These are phyloP conservation scores for Pteronura brasiliensis DNA, from an alignment of 2,113 vertebrate genomes.

Conservation along the genomic window DNA sequence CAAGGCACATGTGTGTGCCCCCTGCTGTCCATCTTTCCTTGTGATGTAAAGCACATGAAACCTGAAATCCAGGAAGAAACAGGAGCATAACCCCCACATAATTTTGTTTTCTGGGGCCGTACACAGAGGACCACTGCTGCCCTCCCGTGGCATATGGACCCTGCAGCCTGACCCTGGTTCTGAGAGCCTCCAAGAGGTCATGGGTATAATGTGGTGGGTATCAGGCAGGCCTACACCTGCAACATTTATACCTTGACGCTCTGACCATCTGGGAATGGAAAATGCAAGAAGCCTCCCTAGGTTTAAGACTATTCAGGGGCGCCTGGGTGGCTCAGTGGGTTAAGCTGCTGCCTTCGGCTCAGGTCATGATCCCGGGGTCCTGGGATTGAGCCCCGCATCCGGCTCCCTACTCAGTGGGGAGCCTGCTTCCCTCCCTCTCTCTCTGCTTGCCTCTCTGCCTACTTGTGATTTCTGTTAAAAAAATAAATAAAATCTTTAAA, in stretches of 20 bases:
- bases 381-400: too few species aligned
- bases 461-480: too few species aligned
- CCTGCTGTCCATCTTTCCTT: rapidly evolving
- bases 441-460: too few species aligned
- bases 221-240: not conserved
- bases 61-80: not conserved
- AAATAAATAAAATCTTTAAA: too few species aligned
- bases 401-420: too few species aligned
- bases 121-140: not conserved
- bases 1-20: rapidly evolving
- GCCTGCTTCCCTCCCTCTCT: too few species aligned
- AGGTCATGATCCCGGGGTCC: too few species aligned
- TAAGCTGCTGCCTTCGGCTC: too few species aligned
- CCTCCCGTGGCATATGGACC: not conserved
- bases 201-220: not conserved
- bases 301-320: not conserved
- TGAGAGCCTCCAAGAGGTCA: not conserved
- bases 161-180: not conserved
- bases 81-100: too few species aligned
- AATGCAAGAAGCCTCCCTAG: not conserved
- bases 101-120: not conserved
- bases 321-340: too few species aligned
- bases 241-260: not conserved
- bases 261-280: not conserved
- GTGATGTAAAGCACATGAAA: too few species aligned